A percentile compares a stretch with the other conserved stretches of the same genome.
Evolutionary conservation across 2,888 invertebrate species (phyloP).

Genomic region (Neria commutata): DNA sequence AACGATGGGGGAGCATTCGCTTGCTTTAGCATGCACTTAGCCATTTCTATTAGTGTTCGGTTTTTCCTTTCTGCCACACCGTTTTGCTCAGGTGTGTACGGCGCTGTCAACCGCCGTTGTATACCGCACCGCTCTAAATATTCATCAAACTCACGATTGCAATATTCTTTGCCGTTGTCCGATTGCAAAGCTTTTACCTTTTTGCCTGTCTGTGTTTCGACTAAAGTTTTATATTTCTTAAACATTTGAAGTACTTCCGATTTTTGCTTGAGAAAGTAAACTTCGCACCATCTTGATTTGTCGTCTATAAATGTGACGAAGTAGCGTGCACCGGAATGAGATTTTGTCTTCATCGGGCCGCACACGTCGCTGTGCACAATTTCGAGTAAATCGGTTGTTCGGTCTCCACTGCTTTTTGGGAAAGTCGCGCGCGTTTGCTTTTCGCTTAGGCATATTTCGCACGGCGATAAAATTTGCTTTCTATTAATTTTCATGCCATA

Average conservation of each 20-base stretch:
- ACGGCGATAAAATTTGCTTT: not conserved
- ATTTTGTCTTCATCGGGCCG: conserved; percentile 5
- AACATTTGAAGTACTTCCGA: not conserved
- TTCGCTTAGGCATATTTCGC: not conserved
- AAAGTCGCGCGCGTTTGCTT: not conserved
- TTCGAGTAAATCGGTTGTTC: conserved; percentile 12
- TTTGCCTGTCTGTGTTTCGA: not conserved
- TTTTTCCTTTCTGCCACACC: conserved; percentile 1
- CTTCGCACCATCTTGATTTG: conserved; percentile 13
- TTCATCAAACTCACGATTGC: not conserved
- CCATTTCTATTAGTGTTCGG: conserved; percentile 28
- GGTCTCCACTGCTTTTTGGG: not conserved
- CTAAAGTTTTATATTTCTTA: not conserved
- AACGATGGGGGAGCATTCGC: conserved; percentile 10
- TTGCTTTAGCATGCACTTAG: conserved; percentile 18
- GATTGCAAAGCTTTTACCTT: not conserved
- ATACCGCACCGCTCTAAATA: not conserved
- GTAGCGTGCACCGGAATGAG: conserved; percentile 14
- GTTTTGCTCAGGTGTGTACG: conserved; percentile 5
- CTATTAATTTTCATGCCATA: not conserved
- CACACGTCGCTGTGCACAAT: conserved; percentile 15
- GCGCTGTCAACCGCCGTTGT: not conserved
- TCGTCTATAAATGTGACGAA: conserved; percentile 24
- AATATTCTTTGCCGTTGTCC: conserved; percentile 2
- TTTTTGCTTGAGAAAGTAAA: conserved; percentile 15